Percentiles rank a stretch among this genome's conserved stretches.
These are phyloP conservation scores for Enoplolaimus lenunculus DNA, from an alignment of 2,888 invertebrate genomes.

Conservation along the genomic window DNA sequence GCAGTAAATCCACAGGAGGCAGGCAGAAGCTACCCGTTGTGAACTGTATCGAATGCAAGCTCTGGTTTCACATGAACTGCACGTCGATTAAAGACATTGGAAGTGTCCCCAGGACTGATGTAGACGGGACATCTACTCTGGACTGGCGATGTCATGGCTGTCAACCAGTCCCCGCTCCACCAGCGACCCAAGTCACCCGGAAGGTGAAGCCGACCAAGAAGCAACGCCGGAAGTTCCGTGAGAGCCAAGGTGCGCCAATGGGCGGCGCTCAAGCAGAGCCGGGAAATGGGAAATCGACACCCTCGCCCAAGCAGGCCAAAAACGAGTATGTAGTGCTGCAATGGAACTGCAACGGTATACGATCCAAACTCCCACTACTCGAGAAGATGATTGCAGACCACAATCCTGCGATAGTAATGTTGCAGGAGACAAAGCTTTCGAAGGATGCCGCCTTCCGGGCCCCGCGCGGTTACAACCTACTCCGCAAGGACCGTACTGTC, in stretches of 20 bases:
- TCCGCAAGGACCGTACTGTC: neutral
- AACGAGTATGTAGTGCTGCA: neutral
- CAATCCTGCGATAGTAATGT: neutral
- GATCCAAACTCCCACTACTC: neutral
- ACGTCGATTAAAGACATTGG: neutral
- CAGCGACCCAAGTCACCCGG: neutral
- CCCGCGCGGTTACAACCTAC: neutral
- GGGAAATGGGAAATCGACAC: neutral
- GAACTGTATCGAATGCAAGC: neutral
- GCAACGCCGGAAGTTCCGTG: neutral
- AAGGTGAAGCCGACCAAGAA: neutral
- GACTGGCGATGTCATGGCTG: neutral
- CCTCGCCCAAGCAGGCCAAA: neutral
- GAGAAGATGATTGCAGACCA: neutral
- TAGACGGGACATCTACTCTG: neutral
- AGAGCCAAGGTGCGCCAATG: neutral
- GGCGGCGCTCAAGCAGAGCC: neutral
- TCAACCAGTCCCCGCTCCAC: neutral
- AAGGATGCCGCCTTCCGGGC: neutral
- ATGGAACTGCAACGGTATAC: slow-evolving; percentile 3
- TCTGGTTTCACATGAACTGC: neutral
- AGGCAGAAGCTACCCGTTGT: neutral
- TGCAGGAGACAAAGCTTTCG: neutral
- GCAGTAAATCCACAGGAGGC: neutral
- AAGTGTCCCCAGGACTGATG: neutral